Conservation (phyloP, 2,113 vertebrate species). For the Notarius quadriscutis region DNA sequence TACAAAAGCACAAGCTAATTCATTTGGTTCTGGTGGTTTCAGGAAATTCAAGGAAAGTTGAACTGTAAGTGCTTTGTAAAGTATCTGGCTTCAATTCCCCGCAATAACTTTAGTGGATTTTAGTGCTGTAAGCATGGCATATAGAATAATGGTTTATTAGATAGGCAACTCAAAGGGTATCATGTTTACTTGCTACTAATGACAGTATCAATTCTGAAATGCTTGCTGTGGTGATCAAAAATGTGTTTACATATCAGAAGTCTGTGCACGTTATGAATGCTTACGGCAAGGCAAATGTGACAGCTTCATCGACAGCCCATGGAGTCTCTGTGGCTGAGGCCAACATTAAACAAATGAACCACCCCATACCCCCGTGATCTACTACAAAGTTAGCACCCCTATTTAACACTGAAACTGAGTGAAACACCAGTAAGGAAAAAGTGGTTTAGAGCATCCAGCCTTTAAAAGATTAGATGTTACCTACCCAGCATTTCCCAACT, state of each 20-base stretch:
- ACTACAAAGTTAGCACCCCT: neutral
- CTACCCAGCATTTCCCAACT: neutral
- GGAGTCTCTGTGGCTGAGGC: neutral
- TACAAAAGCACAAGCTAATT: neutral
- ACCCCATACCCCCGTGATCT: neutral
- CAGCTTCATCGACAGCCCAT: neutral
- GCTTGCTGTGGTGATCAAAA: neutral
- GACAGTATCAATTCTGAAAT: neutral
- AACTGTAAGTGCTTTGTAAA: too few relatives aligned
- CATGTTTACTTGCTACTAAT: neutral
- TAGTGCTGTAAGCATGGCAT: neutral
- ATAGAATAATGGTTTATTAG: neutral
- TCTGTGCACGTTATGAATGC: neutral
- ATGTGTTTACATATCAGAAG: neutral
- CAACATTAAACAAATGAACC: neutral
- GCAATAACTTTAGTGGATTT: too few relatives aligned
- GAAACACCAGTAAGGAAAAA: neutral
- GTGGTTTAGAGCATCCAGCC: neutral
- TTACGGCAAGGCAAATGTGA: neutral
- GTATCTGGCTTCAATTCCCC: neutral
- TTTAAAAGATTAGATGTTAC: neutral
- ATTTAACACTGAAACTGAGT: neutral
- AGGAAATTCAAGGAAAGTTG: neutral
- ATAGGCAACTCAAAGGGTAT: neutral
- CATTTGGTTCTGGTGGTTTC: neutral